Base-by-base conservation (phyloP, 1,140 invertebrate species). In the Gryllus bimaculatus region DNA sequence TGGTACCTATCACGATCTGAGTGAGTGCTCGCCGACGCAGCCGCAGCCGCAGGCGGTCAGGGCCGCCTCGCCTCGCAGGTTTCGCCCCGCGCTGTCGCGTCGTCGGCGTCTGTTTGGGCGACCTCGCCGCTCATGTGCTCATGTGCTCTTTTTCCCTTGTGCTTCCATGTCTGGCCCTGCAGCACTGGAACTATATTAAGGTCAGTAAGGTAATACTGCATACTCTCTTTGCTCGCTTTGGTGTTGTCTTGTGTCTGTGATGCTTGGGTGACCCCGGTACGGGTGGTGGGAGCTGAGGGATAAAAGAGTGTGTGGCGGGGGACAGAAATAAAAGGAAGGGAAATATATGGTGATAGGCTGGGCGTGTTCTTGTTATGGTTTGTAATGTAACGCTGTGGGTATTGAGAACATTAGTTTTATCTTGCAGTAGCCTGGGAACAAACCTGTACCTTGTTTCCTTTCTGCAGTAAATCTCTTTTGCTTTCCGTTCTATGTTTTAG, bases 181-280 rank as follows among this genome's bases (percentile, higher is more conserved):
- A 93, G 92, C 93, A 94, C 85, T 94, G 93, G 93, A 93, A 92
- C 85, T 93, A 93, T 86, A 88, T 92, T 82, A 92, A 93, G 92
- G 93, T 94, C 89, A 87, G 90, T 88, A 86, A 79, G 78, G 78
- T 79, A 75, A 75, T 76, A 76, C 39, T 76, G 8, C 20, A 8
- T 76, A 7, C 47, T 47, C 39, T 77, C 21, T 7, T 39, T 75
- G 20, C 47, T 48, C 10, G 47, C n/a, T 48, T 21, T 18, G 10
- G 48, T 49, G 76, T n/a, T 77, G 0, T 10, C 8, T 47, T 39
- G 10, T 66, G 54, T 66, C 10, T 66, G 54, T 66, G 54, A 66
- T 66, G 54, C 54, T 66, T 66, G 54, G 26, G 18, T 66, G 18
- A 66, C 26, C 26, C 26, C 1, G 1, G 26, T 39, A 39, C 26